phyloP scores from a whole-genome alignment of 2,888 invertebrate species.

The Zygaena filipendulae region DNA sequence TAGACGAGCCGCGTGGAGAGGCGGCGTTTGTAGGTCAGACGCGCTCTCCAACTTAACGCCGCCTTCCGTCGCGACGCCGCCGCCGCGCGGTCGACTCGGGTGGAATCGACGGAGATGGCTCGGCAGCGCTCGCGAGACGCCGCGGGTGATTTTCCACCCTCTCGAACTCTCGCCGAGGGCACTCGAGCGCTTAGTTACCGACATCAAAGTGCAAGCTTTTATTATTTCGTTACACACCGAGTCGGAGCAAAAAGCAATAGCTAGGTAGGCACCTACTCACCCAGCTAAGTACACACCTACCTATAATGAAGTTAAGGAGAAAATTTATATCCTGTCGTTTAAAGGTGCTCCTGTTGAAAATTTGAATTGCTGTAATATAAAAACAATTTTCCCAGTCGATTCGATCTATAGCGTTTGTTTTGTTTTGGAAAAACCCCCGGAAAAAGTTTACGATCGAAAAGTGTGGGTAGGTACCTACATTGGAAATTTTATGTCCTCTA shows the following conservation, averaged over 20 bases:
- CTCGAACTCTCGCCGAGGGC: slow-evolving; percentile 25
- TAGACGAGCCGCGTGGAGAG: not conserved
- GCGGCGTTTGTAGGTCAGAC: slow-evolving; percentile 47
- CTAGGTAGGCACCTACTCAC: too few species aligned
- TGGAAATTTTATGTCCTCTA: too few species aligned
- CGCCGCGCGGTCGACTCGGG: slow-evolving; percentile 25
- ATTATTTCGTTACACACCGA: slow-evolving; percentile 41
- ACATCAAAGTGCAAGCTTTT: slow-evolving; percentile 58
- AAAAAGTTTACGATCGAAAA: too few species aligned
- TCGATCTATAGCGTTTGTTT: too few species aligned
- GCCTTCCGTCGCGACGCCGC: slow-evolving; percentile 35
- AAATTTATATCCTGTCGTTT: too few species aligned
- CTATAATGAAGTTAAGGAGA: too few species aligned
- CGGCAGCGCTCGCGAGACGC: slow-evolving; percentile 31
- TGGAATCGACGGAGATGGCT: slow-evolving; percentile 28
- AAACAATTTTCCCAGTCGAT: too few species aligned
- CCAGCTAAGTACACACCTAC: too few species aligned
- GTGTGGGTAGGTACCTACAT: too few species aligned
- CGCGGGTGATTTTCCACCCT: slow-evolving; percentile 46
- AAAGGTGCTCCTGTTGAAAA: too few species aligned
- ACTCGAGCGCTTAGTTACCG: slow-evolving; percentile 22
- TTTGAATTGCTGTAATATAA: too few species aligned
- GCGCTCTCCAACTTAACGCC: slow-evolving; percentile 34
- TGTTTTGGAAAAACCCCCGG: too few species aligned
- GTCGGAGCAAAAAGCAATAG: slow-evolving; percentile 32